A percentile compares a stretch with the other conserved stretches of the same genome.
phyloP scores from a whole-genome alignment of 1,140 invertebrate genomes.

The Agrypnia vestita region DNA sequence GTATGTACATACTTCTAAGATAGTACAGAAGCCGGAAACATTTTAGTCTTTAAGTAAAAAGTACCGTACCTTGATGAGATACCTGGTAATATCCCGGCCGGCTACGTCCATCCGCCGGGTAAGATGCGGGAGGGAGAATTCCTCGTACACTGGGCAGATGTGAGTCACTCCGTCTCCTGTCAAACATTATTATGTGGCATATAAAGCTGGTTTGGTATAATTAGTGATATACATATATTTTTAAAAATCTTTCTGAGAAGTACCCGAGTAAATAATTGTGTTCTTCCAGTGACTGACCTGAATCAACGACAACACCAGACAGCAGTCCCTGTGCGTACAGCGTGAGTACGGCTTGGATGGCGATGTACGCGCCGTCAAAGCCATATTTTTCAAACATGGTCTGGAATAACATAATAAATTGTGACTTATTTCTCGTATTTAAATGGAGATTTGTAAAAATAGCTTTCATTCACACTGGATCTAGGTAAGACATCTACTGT shows the following conservation, averaged over 20 bases:
- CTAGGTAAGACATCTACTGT: too few relatives aligned
- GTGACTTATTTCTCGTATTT: too few relatives aligned
- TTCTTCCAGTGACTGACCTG: slow-evolving; percentile 69
- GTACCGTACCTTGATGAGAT: slow-evolving; percentile 92
- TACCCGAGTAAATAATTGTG: too few relatives aligned
- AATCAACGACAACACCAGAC: slow-evolving; percentile 99
- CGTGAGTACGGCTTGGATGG: slow-evolving; percentile 98
- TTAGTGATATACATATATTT: too few relatives aligned
- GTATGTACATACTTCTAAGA: too few relatives aligned
- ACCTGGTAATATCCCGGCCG: slow-evolving; percentile 97
- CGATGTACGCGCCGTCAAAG: slow-evolving; percentile 96
- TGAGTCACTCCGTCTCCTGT: slow-evolving; percentile 97
- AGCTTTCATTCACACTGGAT: too few relatives aligned
- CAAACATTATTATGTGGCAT: too few relatives aligned
- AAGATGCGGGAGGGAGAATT: slow-evolving; percentile 95
- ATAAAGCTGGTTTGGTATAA: too few relatives aligned
- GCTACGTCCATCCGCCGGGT: slow-evolving; percentile 97
- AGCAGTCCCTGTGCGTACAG: slow-evolving; percentile 98
- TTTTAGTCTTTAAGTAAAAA: too few relatives aligned
- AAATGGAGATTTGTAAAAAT: too few relatives aligned
- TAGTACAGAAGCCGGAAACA: too few relatives aligned
- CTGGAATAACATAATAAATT: slow-evolving; percentile 73
- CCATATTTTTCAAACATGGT: slow-evolving; percentile 99
- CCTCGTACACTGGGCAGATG: slow-evolving; percentile 99
- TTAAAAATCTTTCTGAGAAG: too few relatives aligned